Base-by-base conservation (phyloP, 2,113 vertebrate genomes). In the Xiphophorus maculatus region DNA sequence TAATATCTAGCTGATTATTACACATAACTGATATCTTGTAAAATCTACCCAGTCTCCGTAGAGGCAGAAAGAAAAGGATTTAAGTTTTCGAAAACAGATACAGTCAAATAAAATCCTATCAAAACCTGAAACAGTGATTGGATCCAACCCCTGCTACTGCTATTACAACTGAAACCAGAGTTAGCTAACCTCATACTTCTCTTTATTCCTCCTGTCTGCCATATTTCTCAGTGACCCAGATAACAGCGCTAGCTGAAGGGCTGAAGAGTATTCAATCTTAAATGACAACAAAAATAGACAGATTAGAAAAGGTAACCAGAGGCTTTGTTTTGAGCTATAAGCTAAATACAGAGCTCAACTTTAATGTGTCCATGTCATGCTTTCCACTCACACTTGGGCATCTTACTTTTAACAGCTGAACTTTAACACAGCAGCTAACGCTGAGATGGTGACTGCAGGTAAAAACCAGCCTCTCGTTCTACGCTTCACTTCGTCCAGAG, bases 281-380 rank as follows among this genome's bases (percentile, higher is more conserved):
- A 67, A 19, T 30, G n/a, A 28, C 13, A 51, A 73, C 58, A 32
- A 51, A 63, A 72, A 75, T 48, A 64, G 61, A 14, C 27, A 75
- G 65, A 83, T 78, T 66, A 66, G 28, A 81, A 71, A n/a, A 71
- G 66, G 81, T 79, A 63, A 84, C 79, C 65, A 54, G 32, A 25
- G 68, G 77, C 60, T 81, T 69, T 75, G 64, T 70, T 29, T 2
- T 54, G 48, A 80, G 42, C 63, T 75, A 63, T 77, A 33, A 63
- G 35, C 71, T 74, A 69, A 87, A 79, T 73, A 61, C 64, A 44
- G 32, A 83, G 74, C 72, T 27, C 1, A 17, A 61, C 42, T 68
- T 62, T 7, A 71, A 44, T 29, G 19, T 76, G 28, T 30, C 33
- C 14, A 13, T 17, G 30, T 12, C 35, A 63, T 19, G 19, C 66